Base-by-base conservation (phyloP, 2,888 invertebrate genomes). In the Stenotaenia linearis region DNA sequence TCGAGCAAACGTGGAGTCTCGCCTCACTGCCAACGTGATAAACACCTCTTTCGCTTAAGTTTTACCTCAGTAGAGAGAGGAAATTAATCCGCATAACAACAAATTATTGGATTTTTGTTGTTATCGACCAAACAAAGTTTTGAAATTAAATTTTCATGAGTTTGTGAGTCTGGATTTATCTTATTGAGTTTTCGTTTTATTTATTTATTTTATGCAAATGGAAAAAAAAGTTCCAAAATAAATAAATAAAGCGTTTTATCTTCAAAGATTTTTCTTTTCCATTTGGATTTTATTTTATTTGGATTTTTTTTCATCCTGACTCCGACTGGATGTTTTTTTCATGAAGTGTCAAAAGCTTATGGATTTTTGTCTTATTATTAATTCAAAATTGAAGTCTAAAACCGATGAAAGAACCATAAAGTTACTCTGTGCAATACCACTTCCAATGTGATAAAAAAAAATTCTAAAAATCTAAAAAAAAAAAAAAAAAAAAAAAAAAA, bases 21-120 rank as follows among this genome's bases (percentile, higher is more conserved):
- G 61, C 61, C 23, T 61, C 61, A 61, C 61, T 61, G 23, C 61
- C 28, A 61, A 61, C 61, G 61, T 61, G 61, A 61, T 61, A 61
- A 61, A 61, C 61, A 61, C 21, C 61, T 61, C 61, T 25, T 25
- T 28, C 56, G 28, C 61, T 61, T 23, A 61, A 61, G 25, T 61
- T 61, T 61, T 61, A 61, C 61, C n/a, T 45, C 45, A 45, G 25
- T 9, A 25, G 23, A 23, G 23, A 23, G 25, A 28, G 61, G 25
- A 25, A 25, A 25, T 61, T 25, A 61, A 61, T 61, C 61, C 61
- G 25, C 25, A 28, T 21, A 10, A 25, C 25, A 25, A 10, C 61
- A 61, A 61, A 61, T 23, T 61, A 61, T 25, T 28, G 25, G 61
- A 61, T 25, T 61, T 61, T 61, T 21, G 61, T 61, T 15, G 25